These are phyloP conservation scores for Lepidurus packardi DNA, from an alignment of 1,140 invertebrate genomes.

Conservation along the genomic window DNA sequence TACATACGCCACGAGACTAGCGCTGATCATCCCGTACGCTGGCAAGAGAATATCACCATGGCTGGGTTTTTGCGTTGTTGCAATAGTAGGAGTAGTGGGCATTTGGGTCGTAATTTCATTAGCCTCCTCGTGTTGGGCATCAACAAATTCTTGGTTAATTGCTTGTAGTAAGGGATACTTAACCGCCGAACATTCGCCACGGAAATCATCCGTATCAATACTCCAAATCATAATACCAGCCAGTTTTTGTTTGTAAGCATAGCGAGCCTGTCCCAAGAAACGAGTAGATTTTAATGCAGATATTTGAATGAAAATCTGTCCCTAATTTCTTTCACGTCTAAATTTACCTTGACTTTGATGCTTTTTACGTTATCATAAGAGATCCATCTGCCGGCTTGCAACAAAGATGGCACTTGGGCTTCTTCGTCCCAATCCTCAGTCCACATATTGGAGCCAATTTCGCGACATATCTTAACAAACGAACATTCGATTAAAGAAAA, in stretches of 20 bases:
- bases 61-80: background rate
- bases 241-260: constrained; percentile 44
- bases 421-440: constrained; percentile 55
- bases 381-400: constrained; percentile 53
- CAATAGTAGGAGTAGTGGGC: background rate
- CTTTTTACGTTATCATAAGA: constrained; percentile 59
- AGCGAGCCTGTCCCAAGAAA: constrained; percentile 38
- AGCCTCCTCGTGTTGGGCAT: background rate
- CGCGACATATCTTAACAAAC: constrained; percentile 40
- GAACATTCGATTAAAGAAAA: background rate
- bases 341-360: constrained; percentile 55
- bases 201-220: constrained; percentile 50
- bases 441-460: constrained; percentile 44
- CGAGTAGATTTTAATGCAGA: background rate
- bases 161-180: constrained; percentile 54
- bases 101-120: constrained; percentile 30
- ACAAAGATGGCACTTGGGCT: constrained; percentile 54
- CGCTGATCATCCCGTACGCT: background rate
- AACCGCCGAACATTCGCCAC: constrained; percentile 44
- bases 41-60: background rate
- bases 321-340: background rate
- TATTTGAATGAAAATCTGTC: background rate
- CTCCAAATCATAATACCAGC: constrained; percentile 54
- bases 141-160: constrained; percentile 48
- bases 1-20: background rate